Percentiles rank a stretch among this genome's conserved stretches.
Evolutionary conservation across 2,113 vertebrate species (phyloP).

Genomic region (Psittacula cyanocephala): DNA sequence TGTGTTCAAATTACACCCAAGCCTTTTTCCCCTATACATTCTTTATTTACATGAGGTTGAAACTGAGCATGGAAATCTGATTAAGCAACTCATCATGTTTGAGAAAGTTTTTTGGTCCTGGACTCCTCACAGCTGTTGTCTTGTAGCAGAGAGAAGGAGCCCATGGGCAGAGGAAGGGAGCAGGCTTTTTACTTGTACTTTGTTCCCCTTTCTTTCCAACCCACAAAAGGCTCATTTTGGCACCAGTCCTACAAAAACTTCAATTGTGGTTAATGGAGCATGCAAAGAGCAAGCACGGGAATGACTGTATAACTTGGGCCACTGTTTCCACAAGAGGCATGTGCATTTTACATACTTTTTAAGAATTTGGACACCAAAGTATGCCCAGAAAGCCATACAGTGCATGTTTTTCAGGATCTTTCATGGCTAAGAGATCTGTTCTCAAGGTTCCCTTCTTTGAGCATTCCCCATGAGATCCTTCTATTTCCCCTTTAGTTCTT

Average conservation of each 20-base stretch:
- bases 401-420: not conserved
- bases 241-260: not conserved
- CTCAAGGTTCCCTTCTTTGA: not conserved
- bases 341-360: not conserved
- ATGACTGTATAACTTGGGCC: not conserved
- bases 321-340: not conserved
- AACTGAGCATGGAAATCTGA: not conserved
- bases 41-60: not conserved
- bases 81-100: not conserved
- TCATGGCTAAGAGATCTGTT: not conserved
- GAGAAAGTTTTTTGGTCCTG: not conserved
- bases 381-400: not conserved
- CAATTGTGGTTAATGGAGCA: not conserved
- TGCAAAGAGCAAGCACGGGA: not conserved
- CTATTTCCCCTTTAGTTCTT: not conserved
- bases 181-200: not conserved
- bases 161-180: not conserved
- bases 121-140: not conserved
- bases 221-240: slow-evolving; percentile 14
- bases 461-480: not conserved
- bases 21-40: not conserved
- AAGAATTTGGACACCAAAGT: not conserved
- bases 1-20: not conserved
- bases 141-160: not conserved
- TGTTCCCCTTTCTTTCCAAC: not conserved